phyloP scores from a whole-genome alignment of 1,140 invertebrate species.

The Drosophila santomea region DNA sequence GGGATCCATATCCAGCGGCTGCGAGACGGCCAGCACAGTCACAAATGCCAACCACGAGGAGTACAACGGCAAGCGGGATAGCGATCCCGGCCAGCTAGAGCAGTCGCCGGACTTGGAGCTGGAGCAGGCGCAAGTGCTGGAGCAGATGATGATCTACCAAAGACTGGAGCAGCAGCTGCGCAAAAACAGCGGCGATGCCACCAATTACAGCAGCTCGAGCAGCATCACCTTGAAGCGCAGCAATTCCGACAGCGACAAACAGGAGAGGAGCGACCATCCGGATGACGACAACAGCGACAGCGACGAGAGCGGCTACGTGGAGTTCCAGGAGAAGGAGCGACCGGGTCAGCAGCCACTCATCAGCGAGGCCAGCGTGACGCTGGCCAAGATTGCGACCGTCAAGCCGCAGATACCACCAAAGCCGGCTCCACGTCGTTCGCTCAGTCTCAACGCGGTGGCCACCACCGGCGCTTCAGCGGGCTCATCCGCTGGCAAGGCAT shows the following conservation, averaged over 20 bases:
- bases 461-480: conserved; percentile 4
- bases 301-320: conserved; percentile 87
- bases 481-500: conserved; percentile 24
- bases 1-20: conserved; percentile 91
- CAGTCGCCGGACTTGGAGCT: conserved; percentile 54
- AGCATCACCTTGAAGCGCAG: conserved; percentile 78
- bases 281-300: conserved; percentile 84
- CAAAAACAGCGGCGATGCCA: conserved; percentile 70
- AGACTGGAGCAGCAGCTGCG: conserved; percentile 78
- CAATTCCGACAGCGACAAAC: conserved; percentile 45
- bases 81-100: conserved; percentile 31
- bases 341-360: conserved; percentile 16
- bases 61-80: conserved; percentile 40
- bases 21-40: conserved; percentile 91
- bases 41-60: conserved; percentile 74
- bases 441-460: conserved; percentile 23
- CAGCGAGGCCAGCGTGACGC: conserved; percentile 11
- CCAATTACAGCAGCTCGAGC: conserved; percentile 81
- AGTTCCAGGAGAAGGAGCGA: conserved; percentile 82
- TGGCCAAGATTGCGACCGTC: conserved; percentile 23
- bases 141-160: conserved; percentile 81
- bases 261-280: conserved; percentile 30
- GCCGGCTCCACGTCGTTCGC: conserved; percentile 70
- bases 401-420: conserved; percentile 77
- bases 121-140: conserved; percentile 69